These are phyloP conservation scores for Reticulitermes speratus DNA, from an alignment of 1,140 invertebrate genomes.

Conservation along the genomic window DNA sequence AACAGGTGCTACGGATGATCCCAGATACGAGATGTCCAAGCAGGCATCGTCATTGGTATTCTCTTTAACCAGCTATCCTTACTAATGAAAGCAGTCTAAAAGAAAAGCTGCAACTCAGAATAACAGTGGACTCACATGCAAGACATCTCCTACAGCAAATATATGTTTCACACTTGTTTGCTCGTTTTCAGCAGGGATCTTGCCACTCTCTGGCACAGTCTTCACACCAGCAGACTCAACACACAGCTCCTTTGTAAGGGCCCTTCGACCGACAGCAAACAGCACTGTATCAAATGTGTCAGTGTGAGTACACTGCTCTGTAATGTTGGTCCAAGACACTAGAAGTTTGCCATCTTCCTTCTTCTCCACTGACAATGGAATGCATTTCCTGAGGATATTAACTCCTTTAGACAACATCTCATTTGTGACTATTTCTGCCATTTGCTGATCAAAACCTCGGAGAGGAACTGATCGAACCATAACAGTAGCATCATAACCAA, in stretches of 20 bases:
- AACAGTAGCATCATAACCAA: constrained; percentile 86
- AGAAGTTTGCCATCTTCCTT: constrained; percentile 63
- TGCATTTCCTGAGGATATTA: constrained; percentile 75
- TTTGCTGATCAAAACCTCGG: constrained; percentile 96
- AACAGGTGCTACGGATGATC: too few relatives aligned
- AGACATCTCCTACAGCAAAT: constrained; percentile 92
- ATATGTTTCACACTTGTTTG: constrained; percentile 86
- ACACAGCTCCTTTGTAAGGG: constrained; percentile 68
- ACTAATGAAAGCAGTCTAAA: not conserved
- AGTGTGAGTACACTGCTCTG: constrained; percentile 44
- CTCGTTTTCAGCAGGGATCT: constrained; percentile 70
- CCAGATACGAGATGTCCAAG: too few relatives aligned
- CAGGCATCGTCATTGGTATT: too few relatives aligned
- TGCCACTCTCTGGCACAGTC: constrained; percentile 58
- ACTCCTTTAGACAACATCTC: constrained; percentile 86
- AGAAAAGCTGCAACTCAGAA: not conserved
- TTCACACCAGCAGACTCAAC: constrained; percentile 67
- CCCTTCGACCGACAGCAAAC: constrained; percentile 76
- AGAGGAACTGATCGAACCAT: constrained; percentile 92
- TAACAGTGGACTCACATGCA: constrained; percentile 61
- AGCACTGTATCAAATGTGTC: constrained; percentile 82
- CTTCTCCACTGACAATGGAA: constrained; percentile 77
- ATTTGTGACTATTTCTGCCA: constrained; percentile 78
- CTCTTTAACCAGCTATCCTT: not conserved
- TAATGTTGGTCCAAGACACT: constrained; percentile 64